A percentile compares a stretch with the other conserved stretches of the same genome.
These are phyloP conservation scores for Ophonus ardosiacus DNA, from an alignment of 2,888 invertebrate genomes.

Conservation along the genomic window DNA sequence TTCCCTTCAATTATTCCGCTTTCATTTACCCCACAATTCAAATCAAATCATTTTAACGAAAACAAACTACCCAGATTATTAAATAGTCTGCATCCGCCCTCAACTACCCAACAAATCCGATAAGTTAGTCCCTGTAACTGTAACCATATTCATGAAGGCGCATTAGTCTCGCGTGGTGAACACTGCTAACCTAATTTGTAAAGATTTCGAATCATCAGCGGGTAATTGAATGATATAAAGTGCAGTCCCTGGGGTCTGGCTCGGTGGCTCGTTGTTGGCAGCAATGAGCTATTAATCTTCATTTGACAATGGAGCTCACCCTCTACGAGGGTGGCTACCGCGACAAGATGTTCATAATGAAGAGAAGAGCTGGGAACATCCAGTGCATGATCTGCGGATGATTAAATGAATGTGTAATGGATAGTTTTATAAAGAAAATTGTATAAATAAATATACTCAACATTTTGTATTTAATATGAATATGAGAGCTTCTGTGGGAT, in stretches of 20 bases:
- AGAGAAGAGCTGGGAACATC: not conserved
- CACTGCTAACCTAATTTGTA: slow-evolving; percentile 61
- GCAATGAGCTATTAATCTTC: slow-evolving; percentile 61
- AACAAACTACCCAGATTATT: slow-evolving; percentile 45
- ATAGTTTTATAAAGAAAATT: no score
- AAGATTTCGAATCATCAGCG: slow-evolving; percentile 58
- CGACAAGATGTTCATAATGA: slow-evolving; percentile 62
- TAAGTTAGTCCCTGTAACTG: slow-evolving; percentile 34
- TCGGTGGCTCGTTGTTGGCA: slow-evolving; percentile 20
- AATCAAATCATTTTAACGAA: slow-evolving; percentile 36
- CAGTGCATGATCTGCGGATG: slow-evolving; percentile 1
- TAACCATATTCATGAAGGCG: slow-evolving; percentile 51
- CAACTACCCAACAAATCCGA: slow-evolving; percentile 50
- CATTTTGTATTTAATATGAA: no score
- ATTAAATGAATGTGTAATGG: slow-evolving; percentile 27
- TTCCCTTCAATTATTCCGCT: not conserved
- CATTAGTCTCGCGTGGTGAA: slow-evolving; percentile 54
- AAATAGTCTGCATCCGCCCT: slow-evolving; percentile 55
- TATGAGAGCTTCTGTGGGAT: no score
- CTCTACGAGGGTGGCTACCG: slow-evolving; percentile 43
- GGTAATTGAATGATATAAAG: slow-evolving; percentile 59
- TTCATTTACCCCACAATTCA: not conserved
- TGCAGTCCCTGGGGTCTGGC: slow-evolving; percentile 45
- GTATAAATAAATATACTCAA: no score
- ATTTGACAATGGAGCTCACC: slow-evolving; percentile 61